Evolutionary conservation across 23 tunicate species (phyloP).

Genomic region (Ascidia mentula): DNA sequence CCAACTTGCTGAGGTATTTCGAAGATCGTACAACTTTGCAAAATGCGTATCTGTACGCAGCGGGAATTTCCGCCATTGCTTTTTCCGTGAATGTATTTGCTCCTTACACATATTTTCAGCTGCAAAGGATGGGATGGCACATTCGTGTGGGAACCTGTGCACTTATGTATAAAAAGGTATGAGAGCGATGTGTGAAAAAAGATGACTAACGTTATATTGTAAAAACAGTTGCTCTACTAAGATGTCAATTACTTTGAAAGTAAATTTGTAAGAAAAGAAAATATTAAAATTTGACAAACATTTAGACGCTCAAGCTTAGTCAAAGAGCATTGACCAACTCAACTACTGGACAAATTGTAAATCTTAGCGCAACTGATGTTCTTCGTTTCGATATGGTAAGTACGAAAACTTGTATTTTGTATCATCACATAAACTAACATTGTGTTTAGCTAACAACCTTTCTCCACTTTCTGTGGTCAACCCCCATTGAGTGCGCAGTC

Average conservation of each 20-base stretch:
- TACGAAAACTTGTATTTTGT: too few species aligned
- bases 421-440: too few species aligned
- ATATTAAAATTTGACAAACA: too few species aligned
- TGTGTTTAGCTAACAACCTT: too few species aligned
- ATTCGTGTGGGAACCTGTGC: conserved; percentile 56
- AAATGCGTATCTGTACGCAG: conserved; percentile 52
- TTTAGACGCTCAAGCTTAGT: conserved; percentile 65
- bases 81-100: neutral
- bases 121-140: conserved; percentile 65
- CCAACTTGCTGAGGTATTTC: conserved; percentile 38
- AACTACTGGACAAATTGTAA: conserved; percentile 80
- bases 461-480: conserved; percentile 47
- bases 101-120: conserved; percentile 7
- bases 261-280: too few species aligned
- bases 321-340: conserved; percentile 52
- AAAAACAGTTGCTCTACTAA: too few species aligned
- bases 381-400: conserved; percentile 73
- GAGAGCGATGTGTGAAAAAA: too few species aligned
- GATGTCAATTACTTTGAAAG: too few species aligned
- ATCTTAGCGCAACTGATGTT: conserved; percentile 90
- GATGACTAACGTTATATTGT: too few species aligned
- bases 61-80: conserved; percentile 8
- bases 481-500: conserved; percentile 37
- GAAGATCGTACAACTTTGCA: neutral
- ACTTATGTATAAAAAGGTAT: conserved; percentile 90